Base-by-base conservation (phyloP, 2,888 invertebrate species). In the Ennomos quercinarius region DNA sequence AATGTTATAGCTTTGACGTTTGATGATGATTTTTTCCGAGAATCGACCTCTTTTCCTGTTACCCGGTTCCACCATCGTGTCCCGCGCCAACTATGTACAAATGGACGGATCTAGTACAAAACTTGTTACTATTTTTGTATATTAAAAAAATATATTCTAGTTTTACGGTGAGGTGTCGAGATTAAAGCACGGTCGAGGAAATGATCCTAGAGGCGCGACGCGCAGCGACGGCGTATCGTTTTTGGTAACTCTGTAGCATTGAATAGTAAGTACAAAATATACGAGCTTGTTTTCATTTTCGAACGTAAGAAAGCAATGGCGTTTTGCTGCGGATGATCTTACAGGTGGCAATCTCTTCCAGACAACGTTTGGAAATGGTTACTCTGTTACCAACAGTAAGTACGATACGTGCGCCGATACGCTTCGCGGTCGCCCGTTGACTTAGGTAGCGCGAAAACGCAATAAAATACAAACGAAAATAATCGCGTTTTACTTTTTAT, bases 71-170 rank as follows among this genome's bases (percentile, higher is more conserved):
- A 63, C 67, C 71, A 67, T 77, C 78, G 80, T 78, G 83, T 70
- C 80, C 83, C 85, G 85, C 87, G 84, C 84, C 83, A 56, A 63
- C 69, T 73, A 87, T 89, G 90, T 91, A 90, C 91, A 90, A 90
- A 90, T 79, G 84, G 84, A 89, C 80, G 86, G 79, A 86, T 81
- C 80, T 87, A 91, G 91, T 91, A 91, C 91, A 91, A 91, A 91
- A 86, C 86, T 89, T 89, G 91, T 91, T 91, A 89, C 91, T 91
- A 91, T 91, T 90, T 91, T 91, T 91, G 91, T 91, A 91, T 89
- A 85, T 81, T 87, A 86, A 83, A 86, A 81, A 80, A 77, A 70
- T 78, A 75, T 89, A 89, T 89, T 86, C 76, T 90, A 90, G 87
- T 81, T 87, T 86, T 82, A 89, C 76, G 81, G 78, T 80, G 80